Conservation (phyloP, 2,797 vertebrate genomes). For the Phataginus tricuspis region DNA sequence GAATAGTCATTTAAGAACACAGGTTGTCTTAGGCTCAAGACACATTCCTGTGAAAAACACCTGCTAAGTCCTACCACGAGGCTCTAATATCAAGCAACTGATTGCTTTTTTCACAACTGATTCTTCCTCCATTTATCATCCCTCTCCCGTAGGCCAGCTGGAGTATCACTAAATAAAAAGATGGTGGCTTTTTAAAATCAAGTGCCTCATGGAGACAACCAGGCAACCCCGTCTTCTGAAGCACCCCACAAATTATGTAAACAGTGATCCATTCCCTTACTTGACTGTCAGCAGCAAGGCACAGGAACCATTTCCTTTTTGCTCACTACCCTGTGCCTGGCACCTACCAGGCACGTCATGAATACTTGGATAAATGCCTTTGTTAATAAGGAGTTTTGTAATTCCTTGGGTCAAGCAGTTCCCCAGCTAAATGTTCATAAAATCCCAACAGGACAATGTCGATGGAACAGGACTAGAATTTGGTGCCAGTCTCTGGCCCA, state of each 20-base stretch:
- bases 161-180: neutral
- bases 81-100: neutral
- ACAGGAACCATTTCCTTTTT: neutral
- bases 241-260: neutral
- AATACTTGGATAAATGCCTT: neutral
- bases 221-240: neutral
- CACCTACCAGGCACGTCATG: neutral
- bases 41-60: neutral
- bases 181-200: neutral
- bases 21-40: neutral
- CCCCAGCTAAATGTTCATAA: constrained; percentile 28
- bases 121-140: neutral
- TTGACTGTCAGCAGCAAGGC: neutral
- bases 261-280: neutral
- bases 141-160: neutral
- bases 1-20: neutral
- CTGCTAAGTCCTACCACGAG: neutral
- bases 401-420: constrained; percentile 4
- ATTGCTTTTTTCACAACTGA: neutral
- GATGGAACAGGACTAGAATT: neutral
- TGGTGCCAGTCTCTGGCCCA: neutral
- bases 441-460: constrained; percentile 39
- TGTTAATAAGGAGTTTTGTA: constrained; percentile 30
- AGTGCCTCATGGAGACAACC: neutral
- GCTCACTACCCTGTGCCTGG: neutral